Evolutionary conservation across 2,113 vertebrate species (phyloP).

Genomic region (Etia nguti): DNA sequence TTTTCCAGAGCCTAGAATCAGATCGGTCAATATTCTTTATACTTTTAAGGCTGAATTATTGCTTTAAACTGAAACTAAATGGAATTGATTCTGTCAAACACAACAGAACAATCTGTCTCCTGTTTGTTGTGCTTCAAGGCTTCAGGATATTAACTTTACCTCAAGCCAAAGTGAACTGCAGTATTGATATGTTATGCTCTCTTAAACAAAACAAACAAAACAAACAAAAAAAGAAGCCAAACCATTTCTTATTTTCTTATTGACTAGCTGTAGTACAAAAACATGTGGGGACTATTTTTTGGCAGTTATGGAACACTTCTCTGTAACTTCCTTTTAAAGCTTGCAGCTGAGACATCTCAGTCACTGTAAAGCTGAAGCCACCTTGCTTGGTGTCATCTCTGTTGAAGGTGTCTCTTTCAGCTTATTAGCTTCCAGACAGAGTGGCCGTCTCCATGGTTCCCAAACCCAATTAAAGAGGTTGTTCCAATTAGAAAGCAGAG

Average conservation of each 20-base stretch:
- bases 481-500: constrained; percentile 28
- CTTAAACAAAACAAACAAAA: neutral
- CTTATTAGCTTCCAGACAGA: constrained; percentile 22
- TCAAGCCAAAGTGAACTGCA: neutral
- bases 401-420: constrained; percentile 30
- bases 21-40: neutral
- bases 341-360: neutral
- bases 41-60: neutral
- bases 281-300: neutral
- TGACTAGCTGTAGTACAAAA: neutral
- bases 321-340: neutral
- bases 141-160: neutral
- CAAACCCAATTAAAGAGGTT: constrained; percentile 46
- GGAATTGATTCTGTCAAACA: neutral
- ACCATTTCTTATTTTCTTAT: neutral
- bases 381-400: neutral
- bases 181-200: neutral
- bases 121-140: neutral
- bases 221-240: neutral
- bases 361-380: neutral
- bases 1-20: neutral
- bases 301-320: neutral
- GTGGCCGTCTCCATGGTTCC: constrained; percentile 37
- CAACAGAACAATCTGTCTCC: neutral
- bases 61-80: neutral